Evolutionary conservation across 2,797 vertebrate genomes (phyloP).

Genomic region (Notoglanidium macrostoma): DNA sequence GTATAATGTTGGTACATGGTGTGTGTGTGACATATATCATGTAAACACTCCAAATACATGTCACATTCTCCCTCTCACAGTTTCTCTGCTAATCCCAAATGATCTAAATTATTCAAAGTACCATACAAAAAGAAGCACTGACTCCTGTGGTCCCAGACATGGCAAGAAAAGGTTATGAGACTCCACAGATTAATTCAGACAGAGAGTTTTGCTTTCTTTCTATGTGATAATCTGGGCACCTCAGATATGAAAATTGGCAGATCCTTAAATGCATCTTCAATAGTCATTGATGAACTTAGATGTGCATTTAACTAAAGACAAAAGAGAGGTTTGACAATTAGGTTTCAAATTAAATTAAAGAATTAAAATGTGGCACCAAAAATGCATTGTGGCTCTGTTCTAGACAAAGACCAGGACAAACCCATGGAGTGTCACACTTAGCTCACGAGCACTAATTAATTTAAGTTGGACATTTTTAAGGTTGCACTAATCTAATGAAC

Average conservation of each 20-base stretch:
- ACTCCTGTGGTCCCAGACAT: not conserved
- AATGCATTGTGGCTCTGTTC: not conserved
- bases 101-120: slow-evolving; percentile 28
- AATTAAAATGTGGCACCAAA: not conserved
- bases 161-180: not conserved
- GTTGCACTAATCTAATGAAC: slow-evolving; percentile 48
- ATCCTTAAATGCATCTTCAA: not conserved
- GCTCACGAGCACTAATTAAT: slow-evolving; percentile 8
- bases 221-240: not conserved
- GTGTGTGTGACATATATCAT: slow-evolving; percentile 28
- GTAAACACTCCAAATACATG: not conserved
- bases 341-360: not conserved
- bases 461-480: slow-evolving; percentile 9
- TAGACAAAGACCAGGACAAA: not conserved
- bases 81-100: slow-evolving; percentile 35
- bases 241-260: not conserved
- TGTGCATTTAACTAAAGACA: not conserved
- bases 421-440: not conserved
- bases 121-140: slow-evolving; percentile 7
- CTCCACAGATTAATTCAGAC: not conserved
- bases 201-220: not conserved
- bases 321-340: not conserved
- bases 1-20: not conserved
- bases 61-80: not conserved
- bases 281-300: not conserved